A percentile compares a stretch with the other conserved stretches of the same genome.
These are phyloP conservation scores for Halocaridina rubra DNA, from an alignment of 2,888 invertebrate genomes.

Conservation along the genomic window DNA sequence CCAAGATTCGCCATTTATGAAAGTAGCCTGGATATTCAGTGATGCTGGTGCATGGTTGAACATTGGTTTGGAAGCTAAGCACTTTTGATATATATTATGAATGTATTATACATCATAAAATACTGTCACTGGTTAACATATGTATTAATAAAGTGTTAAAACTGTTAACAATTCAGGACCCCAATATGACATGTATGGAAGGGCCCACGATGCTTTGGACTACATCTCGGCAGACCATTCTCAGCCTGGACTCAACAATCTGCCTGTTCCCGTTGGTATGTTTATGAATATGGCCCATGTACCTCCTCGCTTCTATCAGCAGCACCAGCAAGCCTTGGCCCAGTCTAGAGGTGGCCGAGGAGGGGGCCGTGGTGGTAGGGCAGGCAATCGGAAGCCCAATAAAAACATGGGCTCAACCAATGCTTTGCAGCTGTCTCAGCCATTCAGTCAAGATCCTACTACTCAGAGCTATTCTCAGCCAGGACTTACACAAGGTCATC, in stretches of 20 bases:
- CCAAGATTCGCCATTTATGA: no score
- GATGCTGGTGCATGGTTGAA: no score
- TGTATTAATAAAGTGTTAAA: not conserved
- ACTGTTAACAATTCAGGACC: no score
- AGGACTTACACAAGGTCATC: slow-evolving; percentile 79
- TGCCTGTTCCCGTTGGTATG: slow-evolving; percentile 95
- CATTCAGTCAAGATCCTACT: slow-evolving; percentile 57
- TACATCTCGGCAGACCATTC: slow-evolving; percentile 86
- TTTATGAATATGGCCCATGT: slow-evolving; percentile 89
- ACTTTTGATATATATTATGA: no score
- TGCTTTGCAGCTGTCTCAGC: slow-evolving; percentile 49
- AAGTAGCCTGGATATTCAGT: no score
- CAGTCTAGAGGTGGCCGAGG: slow-evolving; percentile 39
- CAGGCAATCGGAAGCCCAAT: slow-evolving; percentile 5
- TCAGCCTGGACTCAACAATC: slow-evolving; percentile 76
- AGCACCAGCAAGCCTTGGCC: slow-evolving; percentile 76
- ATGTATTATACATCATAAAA: no score
- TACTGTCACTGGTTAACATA: not conserved
- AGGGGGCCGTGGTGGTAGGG: slow-evolving; percentile 28
- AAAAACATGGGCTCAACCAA: slow-evolving; percentile 37
- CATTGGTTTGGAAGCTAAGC: no score
- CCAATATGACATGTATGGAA: slow-evolving; percentile 56
- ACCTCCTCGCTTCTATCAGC: slow-evolving; percentile 81
- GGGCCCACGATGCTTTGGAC: slow-evolving; percentile 83
- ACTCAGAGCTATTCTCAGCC: slow-evolving; percentile 66